Conservation (phyloP, 2,797 vertebrate species). For the Helostoma temminkii region DNA sequence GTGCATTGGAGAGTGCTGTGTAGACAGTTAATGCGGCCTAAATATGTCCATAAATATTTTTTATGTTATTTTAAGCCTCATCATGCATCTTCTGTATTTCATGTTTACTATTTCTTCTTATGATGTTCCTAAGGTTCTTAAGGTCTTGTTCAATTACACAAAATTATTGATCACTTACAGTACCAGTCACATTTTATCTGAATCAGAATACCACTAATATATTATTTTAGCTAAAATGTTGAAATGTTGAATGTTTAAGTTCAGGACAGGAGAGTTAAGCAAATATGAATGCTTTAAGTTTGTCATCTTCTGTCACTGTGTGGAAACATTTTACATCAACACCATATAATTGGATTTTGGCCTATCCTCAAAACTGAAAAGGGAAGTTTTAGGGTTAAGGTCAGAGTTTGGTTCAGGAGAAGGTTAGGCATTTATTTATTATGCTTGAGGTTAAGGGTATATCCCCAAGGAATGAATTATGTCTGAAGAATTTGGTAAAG, state of each 20-base stretch:
- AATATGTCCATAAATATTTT: conserved; percentile 84
- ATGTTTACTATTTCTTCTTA: conserved; percentile 45
- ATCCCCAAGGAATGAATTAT: no score
- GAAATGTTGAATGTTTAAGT: conserved; percentile 43
- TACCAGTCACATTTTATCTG: conserved; percentile 41
- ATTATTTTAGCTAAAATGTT: conserved; percentile 27
- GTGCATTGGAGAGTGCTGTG: conserved; percentile 77
- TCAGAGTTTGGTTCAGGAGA: no score
- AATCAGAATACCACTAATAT: conserved; percentile 55
- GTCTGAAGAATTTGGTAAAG: no score
- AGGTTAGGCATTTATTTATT: no score
- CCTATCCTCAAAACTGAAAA: no score
- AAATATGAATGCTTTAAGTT: conserved; percentile 3
- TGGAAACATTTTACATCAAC: background rate
- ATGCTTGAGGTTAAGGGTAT: no score
- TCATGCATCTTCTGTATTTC: conserved; percentile 50
- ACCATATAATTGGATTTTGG: no score
- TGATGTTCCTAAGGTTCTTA: conserved; percentile 33
- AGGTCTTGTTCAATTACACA: conserved; percentile 53
- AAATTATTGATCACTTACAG: conserved; percentile 48
- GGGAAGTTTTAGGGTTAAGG: no score
- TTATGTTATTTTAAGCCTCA: conserved; percentile 68
- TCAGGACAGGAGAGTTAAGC: conserved; percentile 36
- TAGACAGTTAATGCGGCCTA: conserved; percentile 83
- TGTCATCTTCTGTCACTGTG: background rate